Base-by-base conservation (phyloP, 2,797 vertebrate genomes). In the Coracias cyanogaster region DNA sequence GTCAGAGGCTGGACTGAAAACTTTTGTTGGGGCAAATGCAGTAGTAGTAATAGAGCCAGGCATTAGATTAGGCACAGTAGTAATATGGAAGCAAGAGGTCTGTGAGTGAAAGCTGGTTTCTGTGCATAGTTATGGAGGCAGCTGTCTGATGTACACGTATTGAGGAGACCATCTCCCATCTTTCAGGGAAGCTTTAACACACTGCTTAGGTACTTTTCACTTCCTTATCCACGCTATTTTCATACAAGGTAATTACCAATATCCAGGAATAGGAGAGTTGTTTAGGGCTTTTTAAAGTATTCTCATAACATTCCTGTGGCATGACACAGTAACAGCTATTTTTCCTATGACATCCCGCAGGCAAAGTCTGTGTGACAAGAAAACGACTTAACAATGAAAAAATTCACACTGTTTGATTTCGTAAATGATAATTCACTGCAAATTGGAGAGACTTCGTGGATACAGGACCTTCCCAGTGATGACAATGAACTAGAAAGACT, bases 371-470 rank as follows among this genome's bases (percentile, higher is more conserved):
- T 57, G 64, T 78, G 76, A 94, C 52, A 80, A 90, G 70, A 90
- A 92, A 92, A 72, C 45, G 33, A 76, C 82, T 26, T 70, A 74
- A 95, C 57, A 64, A 92, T 93, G 93, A 90, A 96, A 94, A 96
- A 83, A 67, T 95, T 97, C 81, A 91, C 86, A 10, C 45, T 95
- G 17, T 95, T 96, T 92, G 86, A 97, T 95, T 96, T 97, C 90
- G 64, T 96, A 83, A 96, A 77, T 88, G 95, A 96, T 95, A 97
- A 89, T 57, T 97, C 90, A 13, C 70, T 97, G 45, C 82, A 95
- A 93, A 96, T 96, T 70, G 96, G 96, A 94, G 96, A 97, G 76
- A 97, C 80, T 29, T 96, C 89, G 0, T 92, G 88, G 93, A 97
- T 96, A 76, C 51, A 80, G 65, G 86, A 93, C 79, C 91, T 93